Conservation (phyloP, 2,888 invertebrate species). For the Gerris lacustris region DNA sequence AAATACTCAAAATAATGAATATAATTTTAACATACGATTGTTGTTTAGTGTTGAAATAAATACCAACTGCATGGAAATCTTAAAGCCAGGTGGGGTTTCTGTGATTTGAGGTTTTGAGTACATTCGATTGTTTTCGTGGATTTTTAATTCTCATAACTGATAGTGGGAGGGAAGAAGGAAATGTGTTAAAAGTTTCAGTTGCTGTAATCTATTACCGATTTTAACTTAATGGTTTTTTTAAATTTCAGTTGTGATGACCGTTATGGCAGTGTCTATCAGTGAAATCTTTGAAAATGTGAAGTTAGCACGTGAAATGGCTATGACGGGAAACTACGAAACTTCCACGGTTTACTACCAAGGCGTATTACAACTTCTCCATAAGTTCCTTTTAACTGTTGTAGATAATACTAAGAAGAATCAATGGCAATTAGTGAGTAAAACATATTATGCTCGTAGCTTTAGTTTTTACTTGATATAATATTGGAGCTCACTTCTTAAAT, state of each 20-base stretch:
- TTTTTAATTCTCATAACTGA: too few species aligned
- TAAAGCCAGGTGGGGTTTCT: slow-evolving; percentile 23
- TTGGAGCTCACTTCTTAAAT: background rate
- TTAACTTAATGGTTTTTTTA: slow-evolving; percentile 15
- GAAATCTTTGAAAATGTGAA: slow-evolving; percentile 92
- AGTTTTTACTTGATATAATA: too few species aligned
- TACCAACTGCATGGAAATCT: slow-evolving; percentile 25
- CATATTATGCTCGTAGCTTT: background rate
- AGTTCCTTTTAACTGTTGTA: slow-evolving; percentile 62
- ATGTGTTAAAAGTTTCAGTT: background rate
- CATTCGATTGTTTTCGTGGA: too few species aligned
- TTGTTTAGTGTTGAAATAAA: background rate
- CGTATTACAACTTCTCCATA: slow-evolving; percentile 79
- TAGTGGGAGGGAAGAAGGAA: background rate
- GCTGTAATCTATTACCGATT: too few species aligned
- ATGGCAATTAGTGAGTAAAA: slow-evolving; percentile 50
- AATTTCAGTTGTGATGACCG: slow-evolving; percentile 33
- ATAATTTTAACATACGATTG: background rate
- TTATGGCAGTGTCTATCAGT: slow-evolving; percentile 77
- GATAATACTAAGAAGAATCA: slow-evolving; percentile 72
- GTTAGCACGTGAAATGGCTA: slow-evolving; percentile 85
- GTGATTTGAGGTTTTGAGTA: too few species aligned
- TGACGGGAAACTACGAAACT: slow-evolving; percentile 90
- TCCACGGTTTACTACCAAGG: slow-evolving; percentile 89
- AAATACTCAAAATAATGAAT: background rate